A percentile compares a stretch with the other conserved stretches of the same genome.
Evolutionary conservation across 2,888 invertebrate genomes (phyloP).

Genomic region (Harpalus rubripes): DNA sequence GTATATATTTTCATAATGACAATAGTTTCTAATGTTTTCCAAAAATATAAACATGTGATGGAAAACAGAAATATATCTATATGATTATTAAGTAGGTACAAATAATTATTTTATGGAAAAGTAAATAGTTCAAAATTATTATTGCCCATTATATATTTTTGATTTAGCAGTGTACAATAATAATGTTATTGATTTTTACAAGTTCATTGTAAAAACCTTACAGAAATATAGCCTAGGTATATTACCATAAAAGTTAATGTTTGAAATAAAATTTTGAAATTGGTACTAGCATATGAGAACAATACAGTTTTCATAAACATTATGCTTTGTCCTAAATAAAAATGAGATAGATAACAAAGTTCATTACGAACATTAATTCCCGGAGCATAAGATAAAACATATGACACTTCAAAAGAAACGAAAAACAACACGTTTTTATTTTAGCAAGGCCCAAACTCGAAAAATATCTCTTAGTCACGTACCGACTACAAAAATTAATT

Average conservation of each 20-base stretch:
- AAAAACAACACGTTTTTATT: constrained; percentile 45
- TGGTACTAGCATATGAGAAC: neutral
- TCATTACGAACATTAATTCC: constrained; percentile 41
- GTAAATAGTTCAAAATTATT: no score
- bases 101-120: no score
- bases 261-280: neutral
- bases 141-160: no score
- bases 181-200: no score
- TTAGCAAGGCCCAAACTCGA: constrained; percentile 16
- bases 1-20: neutral
- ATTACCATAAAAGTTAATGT: neutral
- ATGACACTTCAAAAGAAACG: constrained; percentile 41
- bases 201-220: neutral
- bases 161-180: no score
- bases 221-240: neutral
- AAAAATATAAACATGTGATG: no score
- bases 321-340: constrained; percentile 16
- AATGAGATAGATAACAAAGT: constrained; percentile 40
- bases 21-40: neutral
- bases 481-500: constrained; percentile 38
- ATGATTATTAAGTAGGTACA: no score
- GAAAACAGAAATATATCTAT: no score
- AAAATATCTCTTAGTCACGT: constrained; percentile 52
- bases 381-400: constrained; percentile 35
- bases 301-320: constrained; percentile 14